Evolutionary conservation across 30 jellyfish, hydroid and myxozoan genomes (phyloP).

Genomic region (Hydractinia symbiolongicarpus): DNA sequence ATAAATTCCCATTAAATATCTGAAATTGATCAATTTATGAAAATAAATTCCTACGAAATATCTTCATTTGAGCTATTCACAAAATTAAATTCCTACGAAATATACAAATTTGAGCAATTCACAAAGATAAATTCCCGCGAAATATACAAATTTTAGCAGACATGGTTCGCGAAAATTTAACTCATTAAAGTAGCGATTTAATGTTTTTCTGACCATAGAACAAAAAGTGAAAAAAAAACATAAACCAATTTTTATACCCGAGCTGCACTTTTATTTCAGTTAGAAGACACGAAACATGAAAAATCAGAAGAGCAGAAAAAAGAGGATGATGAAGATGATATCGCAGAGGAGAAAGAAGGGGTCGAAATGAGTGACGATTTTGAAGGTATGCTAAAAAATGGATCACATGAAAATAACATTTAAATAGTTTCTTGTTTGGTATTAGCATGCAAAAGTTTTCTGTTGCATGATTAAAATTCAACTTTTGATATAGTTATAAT

Average conservation of each 20-base stretch:
- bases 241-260: neutral
- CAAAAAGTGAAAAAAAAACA: neutral
- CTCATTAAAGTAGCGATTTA: neutral
- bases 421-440: no score
- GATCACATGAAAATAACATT: no score
- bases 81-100: no score
- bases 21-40: no score
- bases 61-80: no score
- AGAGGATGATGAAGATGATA: constrained; percentile 42
- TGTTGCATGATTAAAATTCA: neutral
- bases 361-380: constrained; percentile 97
- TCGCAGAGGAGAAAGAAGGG: constrained; percentile 84
- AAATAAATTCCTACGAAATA: no score
- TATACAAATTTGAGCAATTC: no score
- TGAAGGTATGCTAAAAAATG: constrained; percentile 30
- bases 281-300: constrained; percentile 79
- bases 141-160: no score
- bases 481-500: neutral
- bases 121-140: no score
- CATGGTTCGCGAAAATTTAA: no score
- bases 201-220: neutral
- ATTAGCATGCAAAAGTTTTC: no score
- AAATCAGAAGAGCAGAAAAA: constrained; percentile 53
- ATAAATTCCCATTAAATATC: no score
- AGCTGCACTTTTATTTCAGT: constrained; percentile 8